Evolutionary conservation across 2,113 vertebrate species (phyloP), one percentile per base, ranked within the genome.

Genomic region (Morone saxatilis): DNA sequence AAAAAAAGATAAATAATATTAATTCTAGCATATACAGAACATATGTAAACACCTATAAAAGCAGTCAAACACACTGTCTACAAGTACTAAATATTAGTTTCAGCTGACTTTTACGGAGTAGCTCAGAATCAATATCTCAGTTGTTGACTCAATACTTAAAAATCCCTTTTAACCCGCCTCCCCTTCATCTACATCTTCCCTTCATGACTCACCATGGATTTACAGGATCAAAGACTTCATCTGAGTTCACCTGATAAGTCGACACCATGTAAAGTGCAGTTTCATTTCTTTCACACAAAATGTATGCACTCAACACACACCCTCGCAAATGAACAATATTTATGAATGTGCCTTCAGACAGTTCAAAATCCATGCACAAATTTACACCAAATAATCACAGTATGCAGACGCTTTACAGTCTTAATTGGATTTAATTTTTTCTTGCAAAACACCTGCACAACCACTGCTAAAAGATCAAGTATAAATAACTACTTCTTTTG

Each of bases 381-480:
- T 75, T 54, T 67, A 76, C 16, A 72, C 59, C 41, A 56, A 13
- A 65, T 54, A 67, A 85, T 59, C 43, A 51, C 36, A 78, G 22
- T 13, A 40, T n/a, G 41, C 17, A 54, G 25, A 70, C 0, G 13
- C 47, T 78, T 83, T 66, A 78, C 17, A 59, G 43, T 73, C 8
- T 69, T 57, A 62, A 73, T 51, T 69, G 38, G 51, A 67, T 50
- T 57, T 1, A 50, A 31, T 16, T 45, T 45, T 45, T 78, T 74
- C n/a, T 51, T 45, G 53, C 0, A 1, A 41, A 83, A 76, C 38
- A 72, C 20, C 20, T 63, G 20, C 1, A 0, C 20, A 74, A 41
- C 59, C 43, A 60, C 16, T 53, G 20, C 47, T 72, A 51, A 86
- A 82, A 83, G 85, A 61, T 87, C 56, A 86, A 78, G 67, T 73